These are phyloP conservation scores for Tonatia bakeri DNA, from an alignment of 2,113 vertebrate genomes.

Conservation along the genomic window DNA sequence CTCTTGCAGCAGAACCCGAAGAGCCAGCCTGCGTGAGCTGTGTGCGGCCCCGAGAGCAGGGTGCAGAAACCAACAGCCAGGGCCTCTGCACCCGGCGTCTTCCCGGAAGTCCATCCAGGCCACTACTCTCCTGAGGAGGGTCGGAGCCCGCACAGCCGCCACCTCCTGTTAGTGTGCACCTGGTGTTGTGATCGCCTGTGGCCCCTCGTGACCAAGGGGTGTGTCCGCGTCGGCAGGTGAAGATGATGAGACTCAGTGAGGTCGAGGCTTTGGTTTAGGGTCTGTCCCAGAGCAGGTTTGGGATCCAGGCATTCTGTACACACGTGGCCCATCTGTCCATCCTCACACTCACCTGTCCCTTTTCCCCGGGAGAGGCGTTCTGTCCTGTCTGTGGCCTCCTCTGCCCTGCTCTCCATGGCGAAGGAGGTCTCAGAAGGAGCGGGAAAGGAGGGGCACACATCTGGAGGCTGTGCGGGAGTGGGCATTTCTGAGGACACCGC, in stretches of 20 bases:
- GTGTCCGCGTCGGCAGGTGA: neutral
- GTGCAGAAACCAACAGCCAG: neutral
- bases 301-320: neutral
- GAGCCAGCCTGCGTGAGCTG: neutral
- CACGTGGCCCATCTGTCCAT: neutral
- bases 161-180: fast-evolving
- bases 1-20: neutral
- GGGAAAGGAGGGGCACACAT: neutral
- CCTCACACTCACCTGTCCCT: fast-evolving
- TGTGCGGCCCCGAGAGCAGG: neutral
- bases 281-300: neutral
- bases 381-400: neutral
- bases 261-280: fast-evolving
- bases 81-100: neutral
- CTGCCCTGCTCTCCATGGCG: neutral
- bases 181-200: fast-evolving
- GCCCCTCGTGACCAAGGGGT: neutral
- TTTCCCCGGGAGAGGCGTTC: neutral
- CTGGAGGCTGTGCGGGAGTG: fast-evolving
- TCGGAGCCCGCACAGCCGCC: neutral
- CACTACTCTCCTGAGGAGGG: neutral
- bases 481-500: fast-evolving
- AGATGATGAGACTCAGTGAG: neutral
- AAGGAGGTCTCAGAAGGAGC: neutral
- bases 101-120: neutral